Conservation (phyloP, 2,797 vertebrate species). For the Hafferia zeledoni region DNA sequence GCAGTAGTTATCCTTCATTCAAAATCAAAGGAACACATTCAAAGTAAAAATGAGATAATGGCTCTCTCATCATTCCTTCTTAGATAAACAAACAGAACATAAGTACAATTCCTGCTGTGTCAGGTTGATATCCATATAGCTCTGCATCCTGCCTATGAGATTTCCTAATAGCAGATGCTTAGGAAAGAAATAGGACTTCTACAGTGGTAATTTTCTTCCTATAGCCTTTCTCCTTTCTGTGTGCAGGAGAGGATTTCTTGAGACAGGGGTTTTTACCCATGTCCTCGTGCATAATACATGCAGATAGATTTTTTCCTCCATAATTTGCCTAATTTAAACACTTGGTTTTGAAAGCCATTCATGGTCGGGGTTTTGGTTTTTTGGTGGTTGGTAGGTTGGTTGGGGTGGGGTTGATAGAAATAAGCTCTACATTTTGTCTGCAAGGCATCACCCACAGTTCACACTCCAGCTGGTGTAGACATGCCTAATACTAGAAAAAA, state of each 20-base stretch:
- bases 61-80: neutral
- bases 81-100: constrained; percentile 19
- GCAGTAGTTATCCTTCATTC: neutral
- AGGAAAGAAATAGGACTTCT: neutral
- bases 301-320: neutral
- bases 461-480: neutral
- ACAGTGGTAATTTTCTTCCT: neutral
- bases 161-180: neutral
- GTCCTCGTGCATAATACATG: neutral
- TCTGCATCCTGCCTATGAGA: neutral
- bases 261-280: neutral
- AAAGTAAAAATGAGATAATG: constrained; percentile 1
- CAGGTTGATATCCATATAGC: neutral
- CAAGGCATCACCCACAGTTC: neutral
- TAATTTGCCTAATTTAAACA: neutral
- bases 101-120: neutral
- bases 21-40: neutral
- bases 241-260: neutral
- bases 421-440: neutral
- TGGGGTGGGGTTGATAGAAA: neutral
- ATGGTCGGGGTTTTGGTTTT: too few species aligned
- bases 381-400: too few species aligned
- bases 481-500: neutral
- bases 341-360: neutral
- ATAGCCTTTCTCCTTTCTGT: neutral